Percentiles rank a stretch among this genome's conserved stretches.
Evolutionary conservation across 1,140 invertebrate genomes (phyloP).

Genomic region (Cotesia vestalis): DNA sequence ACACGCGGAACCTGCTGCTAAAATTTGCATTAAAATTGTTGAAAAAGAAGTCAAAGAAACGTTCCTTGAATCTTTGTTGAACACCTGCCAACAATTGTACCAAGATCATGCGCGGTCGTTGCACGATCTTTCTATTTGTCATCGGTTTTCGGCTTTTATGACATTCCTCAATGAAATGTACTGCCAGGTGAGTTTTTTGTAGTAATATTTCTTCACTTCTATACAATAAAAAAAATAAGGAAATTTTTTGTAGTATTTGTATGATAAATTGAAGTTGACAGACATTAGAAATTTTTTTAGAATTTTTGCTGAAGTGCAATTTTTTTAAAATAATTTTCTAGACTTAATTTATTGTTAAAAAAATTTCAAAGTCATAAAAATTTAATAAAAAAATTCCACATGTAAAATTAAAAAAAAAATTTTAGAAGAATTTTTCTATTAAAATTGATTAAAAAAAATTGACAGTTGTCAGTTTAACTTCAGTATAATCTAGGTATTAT

Average conservation of each 20-base stretch:
- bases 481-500: no score
- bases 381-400: no score
- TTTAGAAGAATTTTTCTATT: no score
- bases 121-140: constrained; percentile 52
- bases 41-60: constrained; percentile 87
- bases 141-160: constrained; percentile 77
- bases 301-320: no score
- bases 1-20: constrained; percentile 81
- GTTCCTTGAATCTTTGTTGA: constrained; percentile 86
- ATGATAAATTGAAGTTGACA: no score
- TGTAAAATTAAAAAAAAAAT: neutral
- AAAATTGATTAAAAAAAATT: no score
- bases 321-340: no score
- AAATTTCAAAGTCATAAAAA: no score
- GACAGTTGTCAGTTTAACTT: no score
- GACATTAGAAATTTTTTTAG: no score
- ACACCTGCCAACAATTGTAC: constrained; percentile 90
- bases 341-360: no score
- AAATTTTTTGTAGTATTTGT: no score
- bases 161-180: constrained; percentile 90
- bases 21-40: constrained; percentile 84
- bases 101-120: constrained; percentile 79
- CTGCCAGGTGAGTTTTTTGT: constrained; percentile 69
- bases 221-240: neutral
- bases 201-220: constrained; percentile 25